phyloP scores from a whole-genome alignment of 2,888 invertebrate genomes.

The Pristionchus arcanus region DNA sequence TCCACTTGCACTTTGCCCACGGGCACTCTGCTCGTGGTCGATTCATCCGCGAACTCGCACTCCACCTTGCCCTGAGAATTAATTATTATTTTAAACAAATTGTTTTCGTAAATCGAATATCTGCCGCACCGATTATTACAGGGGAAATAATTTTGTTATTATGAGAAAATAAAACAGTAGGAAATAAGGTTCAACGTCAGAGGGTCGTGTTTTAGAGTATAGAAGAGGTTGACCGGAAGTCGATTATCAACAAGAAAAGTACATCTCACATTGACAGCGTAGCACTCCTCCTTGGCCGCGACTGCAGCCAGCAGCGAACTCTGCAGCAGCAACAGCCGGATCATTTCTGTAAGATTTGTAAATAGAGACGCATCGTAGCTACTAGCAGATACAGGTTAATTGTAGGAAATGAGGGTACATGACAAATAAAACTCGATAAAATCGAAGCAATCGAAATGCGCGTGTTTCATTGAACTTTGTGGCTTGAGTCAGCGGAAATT shows the following conservation, averaged over 20 bases:
- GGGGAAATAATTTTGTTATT: too few relatives aligned
- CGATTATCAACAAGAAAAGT: too few relatives aligned
- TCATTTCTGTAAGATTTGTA: not conserved
- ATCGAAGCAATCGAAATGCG: too few relatives aligned
- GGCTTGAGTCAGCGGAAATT: too few relatives aligned
- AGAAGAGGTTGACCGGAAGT: too few relatives aligned
- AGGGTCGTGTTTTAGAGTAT: not conserved
- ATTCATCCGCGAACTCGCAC: slow-evolving; percentile 1
- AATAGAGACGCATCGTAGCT: not conserved
- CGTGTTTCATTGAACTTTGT: too few relatives aligned
- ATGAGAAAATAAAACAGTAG: too few relatives aligned
- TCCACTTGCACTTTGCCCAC: not conserved
- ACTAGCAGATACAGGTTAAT: too few relatives aligned
- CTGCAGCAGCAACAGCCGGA: slow-evolving; percentile 9
- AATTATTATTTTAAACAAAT: not conserved
- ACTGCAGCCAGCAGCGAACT: not conserved
- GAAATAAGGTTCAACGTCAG: too few relatives aligned
- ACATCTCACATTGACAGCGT: not conserved
- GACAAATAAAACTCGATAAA: too few relatives aligned
- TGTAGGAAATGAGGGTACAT: too few relatives aligned
- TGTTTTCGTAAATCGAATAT: not conserved
- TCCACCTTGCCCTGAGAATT: slow-evolving; percentile 2
- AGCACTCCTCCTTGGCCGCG: slow-evolving; percentile 37
- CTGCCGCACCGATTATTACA: too few relatives aligned
- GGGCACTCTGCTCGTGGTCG: not conserved